Evolutionary conservation across 2,797 vertebrate genomes (phyloP), one percentile per base, ranked within the genome.

Genomic region (Eremophila alpestris): DNA sequence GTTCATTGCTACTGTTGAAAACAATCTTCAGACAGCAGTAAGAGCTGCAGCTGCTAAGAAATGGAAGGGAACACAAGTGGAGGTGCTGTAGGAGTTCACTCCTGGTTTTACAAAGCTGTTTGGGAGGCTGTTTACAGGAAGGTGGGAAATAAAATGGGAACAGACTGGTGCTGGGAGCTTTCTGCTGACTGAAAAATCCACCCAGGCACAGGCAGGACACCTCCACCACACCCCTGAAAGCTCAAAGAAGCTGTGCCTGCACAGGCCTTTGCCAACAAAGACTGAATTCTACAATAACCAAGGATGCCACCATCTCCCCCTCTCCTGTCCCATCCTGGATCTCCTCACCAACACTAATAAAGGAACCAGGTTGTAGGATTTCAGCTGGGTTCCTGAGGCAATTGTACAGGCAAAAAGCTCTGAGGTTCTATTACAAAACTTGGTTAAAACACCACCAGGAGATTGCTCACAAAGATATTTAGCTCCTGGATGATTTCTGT

Each of bases 161-260:
- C 32, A 40, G 29, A 12, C 4, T 45, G 34, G 29, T 26, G 34
- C 49, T 30, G 27, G 70, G 63, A 82, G 23, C 17, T 52, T 26
- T 16, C 13, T 69, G 23, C 24, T 10, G 6, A n/a, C 29, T 63
- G 40, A 4, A 10, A 54, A 76, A 18, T 75, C 5, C 8, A 11
- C 20, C 16, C 11, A 55, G 13, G 26, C 20, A 59, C 15, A 13
- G 38, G 18, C n/a, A 70, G 41, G 24, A 49, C 21, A 79, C 3
- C 8, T 24, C 43, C 55, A 54, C 1, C 71, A 64, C 23, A 11
- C 5, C 1, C 0, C 0, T 2, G 3, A 43, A 23, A 77, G 20
- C 22, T 38, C 38, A 41, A 0, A 22, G 32, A 63, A 40, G 16
- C 18, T 46, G 15, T 11, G 9, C 17, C 46, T 62, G 23, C 6